These are phyloP conservation scores for Dunckerocampus dactyliophorus DNA, from an alignment of 2,113 vertebrate genomes.

Conservation along the genomic window DNA sequence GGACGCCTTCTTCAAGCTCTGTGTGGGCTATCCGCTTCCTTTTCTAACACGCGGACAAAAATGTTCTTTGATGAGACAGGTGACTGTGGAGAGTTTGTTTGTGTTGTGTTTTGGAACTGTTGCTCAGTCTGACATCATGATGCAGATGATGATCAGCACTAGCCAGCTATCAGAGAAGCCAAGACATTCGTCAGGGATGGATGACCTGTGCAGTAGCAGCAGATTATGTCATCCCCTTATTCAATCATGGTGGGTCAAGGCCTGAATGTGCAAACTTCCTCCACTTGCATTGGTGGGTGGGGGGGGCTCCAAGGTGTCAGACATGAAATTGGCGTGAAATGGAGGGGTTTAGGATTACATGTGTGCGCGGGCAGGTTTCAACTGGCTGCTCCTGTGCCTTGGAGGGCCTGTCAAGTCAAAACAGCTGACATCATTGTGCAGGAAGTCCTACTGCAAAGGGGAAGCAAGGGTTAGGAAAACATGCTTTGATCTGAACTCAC, in stretches of 20 bases:
- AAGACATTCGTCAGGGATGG: not conserved
- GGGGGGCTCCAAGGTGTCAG: not conserved
- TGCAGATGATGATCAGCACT: not conserved
- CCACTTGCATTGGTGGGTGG: not conserved
- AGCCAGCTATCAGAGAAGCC: not conserved
- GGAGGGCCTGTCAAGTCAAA: conserved; percentile 5
- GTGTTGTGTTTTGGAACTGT: not conserved
- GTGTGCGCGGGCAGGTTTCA: not conserved
- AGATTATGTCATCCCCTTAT: not conserved
- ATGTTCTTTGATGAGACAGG: not conserved
- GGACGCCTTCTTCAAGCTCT: not conserved
- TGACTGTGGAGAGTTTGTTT: not conserved
- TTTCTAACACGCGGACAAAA: not conserved
- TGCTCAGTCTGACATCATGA: not conserved
- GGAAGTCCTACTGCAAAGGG: not conserved
- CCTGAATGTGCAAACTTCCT: too few relatives aligned
- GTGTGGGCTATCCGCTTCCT: not conserved
- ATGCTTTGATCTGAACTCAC: conserved; percentile 1
- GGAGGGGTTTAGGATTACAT: not conserved
- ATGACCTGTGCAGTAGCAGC: not conserved
- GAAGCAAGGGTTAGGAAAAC: not conserved
- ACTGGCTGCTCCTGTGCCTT: not conserved
- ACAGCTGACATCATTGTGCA: conserved; percentile 5
- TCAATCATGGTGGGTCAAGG: not conserved
- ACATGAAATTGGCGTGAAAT: not conserved